Conservation (phyloP, 1,140 invertebrate genomes). For the Brachionus calyciflorus region DNA sequence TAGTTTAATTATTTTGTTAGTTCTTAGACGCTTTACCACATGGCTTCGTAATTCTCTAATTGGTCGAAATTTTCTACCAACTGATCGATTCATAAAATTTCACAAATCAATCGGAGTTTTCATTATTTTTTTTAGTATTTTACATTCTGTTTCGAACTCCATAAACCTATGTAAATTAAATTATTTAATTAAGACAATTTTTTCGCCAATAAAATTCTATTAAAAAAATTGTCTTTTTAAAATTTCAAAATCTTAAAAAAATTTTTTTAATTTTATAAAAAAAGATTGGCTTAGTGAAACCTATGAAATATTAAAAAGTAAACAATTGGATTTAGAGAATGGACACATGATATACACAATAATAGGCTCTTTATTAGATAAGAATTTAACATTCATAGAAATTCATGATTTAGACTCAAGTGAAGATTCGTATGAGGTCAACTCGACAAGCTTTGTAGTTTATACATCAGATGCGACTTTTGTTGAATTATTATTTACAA, state of each 20-base stretch:
- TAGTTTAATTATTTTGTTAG: conserved; percentile 79
- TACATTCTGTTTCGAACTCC: conserved; percentile 81
- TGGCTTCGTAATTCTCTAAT: conserved; percentile 74
- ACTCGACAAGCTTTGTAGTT: not conserved
- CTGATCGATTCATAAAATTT: conserved; percentile 88
- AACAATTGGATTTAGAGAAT: not conserved
- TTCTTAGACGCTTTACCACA: conserved; percentile 78
- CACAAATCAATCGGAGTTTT: conserved; percentile 83
- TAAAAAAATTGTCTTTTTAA: too few species aligned
- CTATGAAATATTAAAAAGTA: not conserved
- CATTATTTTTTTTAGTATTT: conserved; percentile 71
- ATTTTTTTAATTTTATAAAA: not conserved
- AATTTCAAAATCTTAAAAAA: too few species aligned
- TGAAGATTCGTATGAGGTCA: not conserved
- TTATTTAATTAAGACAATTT: not conserved
- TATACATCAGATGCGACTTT: conserved; percentile 63
- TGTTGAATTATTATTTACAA: conserved; percentile 74
- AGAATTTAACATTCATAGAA: not conserved
- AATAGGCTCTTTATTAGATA: not conserved
- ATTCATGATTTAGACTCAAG: not conserved
- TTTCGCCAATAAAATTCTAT: not conserved
- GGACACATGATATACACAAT: not conserved
- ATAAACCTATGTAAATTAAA: conserved; percentile 75
- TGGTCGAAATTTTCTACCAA: conserved; percentile 69
- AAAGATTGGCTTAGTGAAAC: conserved; percentile 37